Conservation (phyloP, 2,888 invertebrate genomes). For the Trachelus stipa region DNA sequence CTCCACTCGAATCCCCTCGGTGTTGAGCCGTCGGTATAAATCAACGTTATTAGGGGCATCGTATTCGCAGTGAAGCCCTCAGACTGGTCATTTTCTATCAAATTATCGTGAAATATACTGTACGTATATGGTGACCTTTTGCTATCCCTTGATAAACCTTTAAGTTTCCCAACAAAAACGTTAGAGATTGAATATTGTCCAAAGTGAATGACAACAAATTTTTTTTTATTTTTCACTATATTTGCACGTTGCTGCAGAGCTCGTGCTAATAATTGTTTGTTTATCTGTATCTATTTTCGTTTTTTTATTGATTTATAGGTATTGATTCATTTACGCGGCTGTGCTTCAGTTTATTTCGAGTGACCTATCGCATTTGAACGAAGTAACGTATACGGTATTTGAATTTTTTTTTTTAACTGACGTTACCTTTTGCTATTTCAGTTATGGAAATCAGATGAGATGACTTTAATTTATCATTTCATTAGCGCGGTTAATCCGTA, state of each 20-base stretch:
- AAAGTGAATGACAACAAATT: not conserved
- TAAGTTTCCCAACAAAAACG: not conserved
- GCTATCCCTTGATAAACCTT: not conserved
- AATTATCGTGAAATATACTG: constrained; percentile 60
- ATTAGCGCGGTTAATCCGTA: not conserved
- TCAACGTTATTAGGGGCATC: constrained; percentile 65
- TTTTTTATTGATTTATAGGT: not conserved
- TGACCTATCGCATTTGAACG: not conserved
- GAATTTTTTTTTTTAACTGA: not conserved
- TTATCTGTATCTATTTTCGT: not conserved
- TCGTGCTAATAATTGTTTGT: not conserved
- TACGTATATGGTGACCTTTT: not conserved
- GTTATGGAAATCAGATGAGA: not conserved
- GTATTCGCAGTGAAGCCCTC: constrained; percentile 54
- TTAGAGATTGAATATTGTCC: not conserved
- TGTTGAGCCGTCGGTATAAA: constrained; percentile 60
- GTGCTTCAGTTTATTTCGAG: not conserved
- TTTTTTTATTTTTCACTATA: not conserved
- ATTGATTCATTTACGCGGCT: not conserved
- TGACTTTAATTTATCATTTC: not conserved
- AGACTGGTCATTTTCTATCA: constrained; percentile 62
- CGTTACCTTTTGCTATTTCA: not conserved
- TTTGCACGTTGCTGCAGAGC: not conserved
- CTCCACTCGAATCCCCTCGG: constrained; percentile 41
- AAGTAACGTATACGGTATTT: not conserved